A percentile compares a stretch with the other conserved stretches of the same genome.
Evolutionary conservation across 2,113 vertebrate genomes (phyloP).

Genomic region (Campylomormyrus tamandua): DNA sequence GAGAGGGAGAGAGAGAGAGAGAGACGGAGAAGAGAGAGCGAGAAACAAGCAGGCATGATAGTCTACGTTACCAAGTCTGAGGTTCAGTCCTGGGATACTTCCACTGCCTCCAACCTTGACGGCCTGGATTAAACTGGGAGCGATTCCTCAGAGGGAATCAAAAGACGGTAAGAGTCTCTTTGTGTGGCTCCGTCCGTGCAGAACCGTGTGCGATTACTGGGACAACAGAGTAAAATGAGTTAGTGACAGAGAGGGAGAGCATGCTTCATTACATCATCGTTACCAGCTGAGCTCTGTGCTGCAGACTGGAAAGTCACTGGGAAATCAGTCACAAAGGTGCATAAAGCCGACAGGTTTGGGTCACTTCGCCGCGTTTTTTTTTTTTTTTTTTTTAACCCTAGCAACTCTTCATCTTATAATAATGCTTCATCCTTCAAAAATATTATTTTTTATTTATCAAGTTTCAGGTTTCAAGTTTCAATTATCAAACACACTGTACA

Average conservation of each 20-base stretch:
- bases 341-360: background rate
- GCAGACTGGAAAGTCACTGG: background rate
- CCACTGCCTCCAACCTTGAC: background rate
- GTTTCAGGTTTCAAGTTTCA: background rate
- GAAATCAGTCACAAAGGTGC: background rate
- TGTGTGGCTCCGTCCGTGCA: background rate
- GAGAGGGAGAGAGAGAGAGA: background rate
- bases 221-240: background rate
- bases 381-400: no score
- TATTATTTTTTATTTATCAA: background rate
- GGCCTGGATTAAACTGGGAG: constrained; percentile 3
- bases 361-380: background rate
- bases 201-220: background rate
- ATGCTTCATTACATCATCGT: constrained; percentile 12
- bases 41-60: background rate
- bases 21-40: background rate
- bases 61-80: background rate
- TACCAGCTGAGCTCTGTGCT: background rate
- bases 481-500: background rate
- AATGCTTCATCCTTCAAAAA: background rate
- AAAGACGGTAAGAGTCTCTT: constrained; percentile 15
- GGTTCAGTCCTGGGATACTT: background rate
- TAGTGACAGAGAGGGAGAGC: constrained; percentile 15
- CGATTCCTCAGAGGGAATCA: background rate
- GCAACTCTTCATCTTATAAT: no score